phyloP scores from a whole-genome alignment of 2,113 vertebrate species.

The Larimichthys crocea region DNA sequence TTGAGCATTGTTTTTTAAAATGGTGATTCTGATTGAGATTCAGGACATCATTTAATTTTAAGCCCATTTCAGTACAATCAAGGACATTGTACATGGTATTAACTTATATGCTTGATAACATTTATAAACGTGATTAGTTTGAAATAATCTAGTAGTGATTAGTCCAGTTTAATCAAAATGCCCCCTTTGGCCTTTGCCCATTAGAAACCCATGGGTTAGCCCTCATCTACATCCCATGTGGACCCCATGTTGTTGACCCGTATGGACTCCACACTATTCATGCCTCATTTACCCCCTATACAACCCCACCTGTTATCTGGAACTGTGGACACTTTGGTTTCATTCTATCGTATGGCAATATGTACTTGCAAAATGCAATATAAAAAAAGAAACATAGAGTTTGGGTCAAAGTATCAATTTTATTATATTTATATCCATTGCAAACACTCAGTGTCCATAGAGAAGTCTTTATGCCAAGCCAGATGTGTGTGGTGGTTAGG shows the following conservation, averaged over 20 bases:
- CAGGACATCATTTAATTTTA: not conserved
- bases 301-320: not conserved
- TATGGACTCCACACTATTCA: conserved; percentile 17
- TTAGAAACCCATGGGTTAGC: not conserved
- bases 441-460: not conserved
- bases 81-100: no score
- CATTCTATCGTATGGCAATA: not conserved
- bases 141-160: not conserved
- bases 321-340: conserved; percentile 2
- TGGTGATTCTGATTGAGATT: not conserved
- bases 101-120: not conserved
- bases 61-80: not conserved
- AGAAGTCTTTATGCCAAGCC: not conserved
- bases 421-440: not conserved
- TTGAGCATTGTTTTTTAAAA: not conserved
- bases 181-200: not conserved
- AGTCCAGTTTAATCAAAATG: not conserved
- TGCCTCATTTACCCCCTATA: conserved; percentile 11
- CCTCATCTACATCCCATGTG: not conserved
- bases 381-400: no score
- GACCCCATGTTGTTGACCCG: conserved; percentile 11
- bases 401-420: not conserved
- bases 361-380: not conserved
- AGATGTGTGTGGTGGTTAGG: not conserved
- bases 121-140: conserved; percentile 2